Evolutionary conservation across 2,797 vertebrate genomes (phyloP).

Genomic region (Florisuga fusca): DNA sequence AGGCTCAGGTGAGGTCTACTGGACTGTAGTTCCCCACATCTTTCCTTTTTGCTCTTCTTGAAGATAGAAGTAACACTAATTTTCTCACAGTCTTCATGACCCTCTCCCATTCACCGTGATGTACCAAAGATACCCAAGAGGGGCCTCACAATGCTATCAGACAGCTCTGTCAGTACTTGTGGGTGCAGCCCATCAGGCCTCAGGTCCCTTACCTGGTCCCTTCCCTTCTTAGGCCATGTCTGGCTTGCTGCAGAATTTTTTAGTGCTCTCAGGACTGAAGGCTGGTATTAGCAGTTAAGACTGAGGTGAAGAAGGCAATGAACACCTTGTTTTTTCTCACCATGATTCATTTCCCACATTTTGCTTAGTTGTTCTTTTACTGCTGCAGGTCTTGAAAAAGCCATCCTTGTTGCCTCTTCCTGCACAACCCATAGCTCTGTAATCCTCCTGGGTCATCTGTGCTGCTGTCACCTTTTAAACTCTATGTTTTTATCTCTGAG

Average conservation of each 20-base stretch:
- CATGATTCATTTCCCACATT: background rate
- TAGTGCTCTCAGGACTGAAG: background rate
- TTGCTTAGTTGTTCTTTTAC: background rate
- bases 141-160: background rate
- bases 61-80: background rate
- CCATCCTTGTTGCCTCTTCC: background rate
- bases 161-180: background rate
- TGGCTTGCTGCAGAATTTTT: background rate
- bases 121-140: background rate
- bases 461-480: background rate
- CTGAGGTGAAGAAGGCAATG: background rate
- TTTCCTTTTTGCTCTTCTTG: background rate
- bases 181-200: background rate
- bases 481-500: rapidly evolving
- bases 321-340: background rate
- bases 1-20: background rate
- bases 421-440: background rate
- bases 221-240: no score
- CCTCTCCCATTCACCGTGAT: background rate
- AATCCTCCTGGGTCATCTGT: rapidly evolving
- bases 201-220: no score
- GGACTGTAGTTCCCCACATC: background rate
- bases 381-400: background rate
- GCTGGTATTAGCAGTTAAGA: background rate
- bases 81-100: background rate